A percentile compares a stretch with the other conserved stretches of the same genome.
phyloP scores from a whole-genome alignment of 2,113 vertebrate species.

The Scolopax mira region DNA sequence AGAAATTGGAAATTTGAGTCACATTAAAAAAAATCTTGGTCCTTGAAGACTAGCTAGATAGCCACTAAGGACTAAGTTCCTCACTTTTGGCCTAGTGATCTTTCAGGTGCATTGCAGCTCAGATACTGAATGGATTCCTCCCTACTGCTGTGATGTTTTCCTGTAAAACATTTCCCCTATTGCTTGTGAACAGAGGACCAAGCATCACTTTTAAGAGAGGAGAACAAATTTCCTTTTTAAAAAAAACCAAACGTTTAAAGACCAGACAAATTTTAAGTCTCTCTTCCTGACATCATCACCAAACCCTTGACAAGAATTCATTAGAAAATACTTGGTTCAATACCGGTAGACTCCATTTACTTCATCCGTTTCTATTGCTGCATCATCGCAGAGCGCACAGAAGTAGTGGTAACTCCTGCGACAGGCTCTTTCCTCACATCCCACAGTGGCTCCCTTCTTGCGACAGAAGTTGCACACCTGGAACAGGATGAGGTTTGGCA shows the following conservation, averaged over 20 bases:
- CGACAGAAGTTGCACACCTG: slow-evolving; percentile 70
- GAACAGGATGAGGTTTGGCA: background rate
- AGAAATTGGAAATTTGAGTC: background rate
- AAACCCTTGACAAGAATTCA: background rate
- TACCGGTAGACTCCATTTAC: slow-evolving; percentile 69
- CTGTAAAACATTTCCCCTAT: background rate
- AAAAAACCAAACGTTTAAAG: no score
- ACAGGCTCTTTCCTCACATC: slow-evolving; percentile 70
- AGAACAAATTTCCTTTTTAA: background rate
- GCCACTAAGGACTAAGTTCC: background rate
- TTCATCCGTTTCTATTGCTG: slow-evolving; percentile 40
- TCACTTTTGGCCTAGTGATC: background rate
- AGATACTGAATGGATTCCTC: background rate
- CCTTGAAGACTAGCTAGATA: background rate
- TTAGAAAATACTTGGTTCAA: background rate
- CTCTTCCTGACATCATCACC: background rate
- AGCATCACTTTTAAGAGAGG: background rate
- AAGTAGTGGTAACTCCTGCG: slow-evolving; percentile 74
- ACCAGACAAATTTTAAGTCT: background rate
- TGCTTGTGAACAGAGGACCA: background rate
- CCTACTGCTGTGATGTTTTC: background rate
- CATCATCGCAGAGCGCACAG: slow-evolving; percentile 61
- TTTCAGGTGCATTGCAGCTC: background rate
- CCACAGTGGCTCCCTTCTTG: slow-evolving; percentile 73
- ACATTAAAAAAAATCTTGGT: background rate